phyloP scores from a whole-genome alignment of 2,113 vertebrate genomes.

The Eolophus roseicapilla region DNA sequence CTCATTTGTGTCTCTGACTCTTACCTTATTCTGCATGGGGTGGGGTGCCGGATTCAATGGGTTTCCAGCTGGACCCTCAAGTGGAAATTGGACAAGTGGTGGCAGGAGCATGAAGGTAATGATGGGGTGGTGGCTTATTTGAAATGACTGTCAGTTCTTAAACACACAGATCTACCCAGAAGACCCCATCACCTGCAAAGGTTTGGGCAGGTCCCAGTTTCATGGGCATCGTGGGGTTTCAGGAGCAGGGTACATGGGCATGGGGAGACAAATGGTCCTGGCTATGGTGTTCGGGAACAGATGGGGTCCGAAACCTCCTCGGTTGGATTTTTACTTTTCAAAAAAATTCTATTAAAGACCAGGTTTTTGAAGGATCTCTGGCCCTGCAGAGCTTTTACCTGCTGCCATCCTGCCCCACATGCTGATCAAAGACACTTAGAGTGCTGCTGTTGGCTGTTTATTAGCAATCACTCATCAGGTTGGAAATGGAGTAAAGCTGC shows the following conservation, averaged over 20 bases:
- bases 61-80: not conserved
- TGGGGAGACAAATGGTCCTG: not conserved
- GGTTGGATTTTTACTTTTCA: not conserved
- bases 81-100: not conserved
- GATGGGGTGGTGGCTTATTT: not conserved
- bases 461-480: not conserved
- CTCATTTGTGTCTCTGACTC: not conserved
- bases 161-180: not conserved
- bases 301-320: not conserved
- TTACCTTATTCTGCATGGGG: not conserved
- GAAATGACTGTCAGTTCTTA: not conserved
- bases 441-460: slow-evolving; percentile 17
- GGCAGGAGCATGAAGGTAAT: not conserved
- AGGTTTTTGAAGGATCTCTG: not conserved
- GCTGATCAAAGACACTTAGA: not conserved
- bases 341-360: not conserved
- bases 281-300: not conserved
- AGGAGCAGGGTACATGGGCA: not conserved
- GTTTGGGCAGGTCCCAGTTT: not conserved
- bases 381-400: not conserved
- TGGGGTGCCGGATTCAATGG: not conserved
- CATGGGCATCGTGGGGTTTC: rapidly evolving
- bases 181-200: not conserved
- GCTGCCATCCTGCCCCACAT: not conserved
- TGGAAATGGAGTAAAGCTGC: not conserved